phyloP scores from a whole-genome alignment of 2,888 invertebrate species.

The Hesperia comma region DNA sequence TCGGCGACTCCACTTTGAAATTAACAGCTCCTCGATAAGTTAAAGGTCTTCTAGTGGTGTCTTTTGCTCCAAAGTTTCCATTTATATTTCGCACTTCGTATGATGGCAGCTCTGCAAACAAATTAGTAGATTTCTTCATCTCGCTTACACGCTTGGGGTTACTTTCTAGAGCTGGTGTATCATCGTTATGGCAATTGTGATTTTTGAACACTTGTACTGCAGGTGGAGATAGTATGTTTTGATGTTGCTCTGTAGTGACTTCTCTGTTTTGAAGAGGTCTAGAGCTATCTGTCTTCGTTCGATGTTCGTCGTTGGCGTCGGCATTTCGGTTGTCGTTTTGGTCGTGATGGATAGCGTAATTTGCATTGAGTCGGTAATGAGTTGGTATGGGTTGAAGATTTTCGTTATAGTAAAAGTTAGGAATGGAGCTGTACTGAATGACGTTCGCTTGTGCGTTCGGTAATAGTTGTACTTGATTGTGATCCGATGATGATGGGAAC shows the following conservation, averaged over 20 bases:
- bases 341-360: constrained; percentile 37
- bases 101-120: constrained; percentile 54
- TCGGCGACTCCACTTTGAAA: constrained; percentile 61
- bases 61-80: constrained; percentile 64
- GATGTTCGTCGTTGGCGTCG: constrained; percentile 19
- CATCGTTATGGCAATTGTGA: constrained; percentile 64
- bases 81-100: constrained; percentile 58
- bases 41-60: constrained; percentile 52
- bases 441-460: constrained; percentile 43
- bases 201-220: constrained; percentile 73
- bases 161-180: constrained; percentile 40
- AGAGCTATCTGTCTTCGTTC: constrained; percentile 41
- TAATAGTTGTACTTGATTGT: constrained; percentile 47
- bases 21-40: constrained; percentile 59
- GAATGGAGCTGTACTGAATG: constrained; percentile 45
- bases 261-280: constrained; percentile 57
- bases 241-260: constrained; percentile 51
- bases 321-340: constrained; percentile 29
- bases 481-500: constrained; percentile 47
- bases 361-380: constrained; percentile 54
- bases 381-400: constrained; percentile 46
- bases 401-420: constrained; percentile 48
- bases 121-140: constrained; percentile 52
- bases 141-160: constrained; percentile 49
- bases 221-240: constrained; percentile 50